Percentiles rank a stretch among this genome's conserved stretches.
These are phyloP conservation scores for Rhopalosiphum nymphaeae DNA, from an alignment of 2,888 invertebrate genomes.

Conservation along the genomic window DNA sequence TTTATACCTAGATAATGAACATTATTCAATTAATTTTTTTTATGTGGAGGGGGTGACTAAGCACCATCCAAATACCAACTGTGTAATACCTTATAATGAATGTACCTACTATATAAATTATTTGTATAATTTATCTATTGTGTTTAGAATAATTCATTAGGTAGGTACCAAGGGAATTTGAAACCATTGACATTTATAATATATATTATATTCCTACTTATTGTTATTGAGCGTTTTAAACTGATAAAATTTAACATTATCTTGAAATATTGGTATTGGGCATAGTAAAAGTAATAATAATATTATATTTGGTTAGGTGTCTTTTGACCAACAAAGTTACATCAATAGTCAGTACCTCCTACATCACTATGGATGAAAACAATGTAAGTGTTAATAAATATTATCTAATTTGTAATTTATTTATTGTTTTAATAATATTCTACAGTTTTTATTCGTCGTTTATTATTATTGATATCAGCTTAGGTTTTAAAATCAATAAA, in stretches of 20 bases:
- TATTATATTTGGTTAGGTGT: neutral
- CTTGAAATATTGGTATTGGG: neutral
- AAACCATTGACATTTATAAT: constrained; percentile 9
- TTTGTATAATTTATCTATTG: neutral
- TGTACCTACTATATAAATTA: neutral
- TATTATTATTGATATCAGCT: neutral
- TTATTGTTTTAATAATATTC: neutral
- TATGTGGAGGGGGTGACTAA: no score
- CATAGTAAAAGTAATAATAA: neutral
- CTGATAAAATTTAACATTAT: constrained; percentile 14
- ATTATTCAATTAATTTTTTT: no score
- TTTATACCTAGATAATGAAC: neutral
- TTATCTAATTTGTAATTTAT: neutral
- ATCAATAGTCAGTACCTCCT: neutral
- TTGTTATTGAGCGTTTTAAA: neutral
- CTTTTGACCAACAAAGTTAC: neutral
- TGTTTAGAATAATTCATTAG: neutral
- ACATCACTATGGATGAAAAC: neutral
- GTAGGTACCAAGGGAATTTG: neutral
- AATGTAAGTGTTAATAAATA: neutral
- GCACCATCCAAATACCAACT: no score
- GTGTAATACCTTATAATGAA: neutral
- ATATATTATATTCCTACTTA: neutral
- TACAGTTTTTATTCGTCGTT: neutral
- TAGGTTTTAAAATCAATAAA: neutral